A percentile compares a stretch with the other conserved stretches of the same genome.
phyloP scores from a whole-genome alignment of 2,113 vertebrate genomes.

The Brachyhypopomus occidentalis region DNA sequence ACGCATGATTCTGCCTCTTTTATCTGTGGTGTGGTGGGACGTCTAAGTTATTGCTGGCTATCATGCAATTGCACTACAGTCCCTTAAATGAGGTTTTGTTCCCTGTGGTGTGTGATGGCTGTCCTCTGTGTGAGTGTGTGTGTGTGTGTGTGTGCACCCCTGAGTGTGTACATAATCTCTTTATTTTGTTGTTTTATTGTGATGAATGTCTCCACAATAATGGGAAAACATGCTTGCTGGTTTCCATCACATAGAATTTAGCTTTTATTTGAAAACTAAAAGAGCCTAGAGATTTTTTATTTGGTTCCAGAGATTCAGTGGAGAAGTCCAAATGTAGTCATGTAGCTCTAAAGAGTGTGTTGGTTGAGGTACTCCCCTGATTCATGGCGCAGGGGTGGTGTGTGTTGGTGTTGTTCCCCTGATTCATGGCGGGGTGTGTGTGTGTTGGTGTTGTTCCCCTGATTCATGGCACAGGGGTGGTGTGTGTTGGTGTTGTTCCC shows the following conservation, averaged over 20 bases:
- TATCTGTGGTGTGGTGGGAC: constrained; percentile 6
- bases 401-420: neutral
- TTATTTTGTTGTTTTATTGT: neutral
- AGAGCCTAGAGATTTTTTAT: no score
- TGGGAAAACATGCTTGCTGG: neutral
- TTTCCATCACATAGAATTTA: no score
- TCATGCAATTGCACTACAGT: constrained; percentile 35
- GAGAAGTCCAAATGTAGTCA: no score
- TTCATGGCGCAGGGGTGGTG: neutral
- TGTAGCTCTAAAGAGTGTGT: neutral
- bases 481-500: neutral
- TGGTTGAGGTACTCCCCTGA: neutral
- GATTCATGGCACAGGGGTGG: neutral
- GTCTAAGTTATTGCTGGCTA: constrained; percentile 36
- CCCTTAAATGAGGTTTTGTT: constrained; percentile 53
- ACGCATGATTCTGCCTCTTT: constrained; percentile 9
- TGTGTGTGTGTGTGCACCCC: constrained; percentile 4
- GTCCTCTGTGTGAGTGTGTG: constrained; percentile 44
- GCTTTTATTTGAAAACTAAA: neutral
- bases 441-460: neutral
- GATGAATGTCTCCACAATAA: neutral
- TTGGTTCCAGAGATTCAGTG: no score
- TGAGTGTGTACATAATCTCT: neutral
- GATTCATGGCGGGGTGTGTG: neutral
- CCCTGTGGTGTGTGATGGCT: constrained; percentile 51